Evolutionary conservation across 53 echinoderm and acorn worm species (phyloP).

Genomic region (Stichopus horrens): DNA sequence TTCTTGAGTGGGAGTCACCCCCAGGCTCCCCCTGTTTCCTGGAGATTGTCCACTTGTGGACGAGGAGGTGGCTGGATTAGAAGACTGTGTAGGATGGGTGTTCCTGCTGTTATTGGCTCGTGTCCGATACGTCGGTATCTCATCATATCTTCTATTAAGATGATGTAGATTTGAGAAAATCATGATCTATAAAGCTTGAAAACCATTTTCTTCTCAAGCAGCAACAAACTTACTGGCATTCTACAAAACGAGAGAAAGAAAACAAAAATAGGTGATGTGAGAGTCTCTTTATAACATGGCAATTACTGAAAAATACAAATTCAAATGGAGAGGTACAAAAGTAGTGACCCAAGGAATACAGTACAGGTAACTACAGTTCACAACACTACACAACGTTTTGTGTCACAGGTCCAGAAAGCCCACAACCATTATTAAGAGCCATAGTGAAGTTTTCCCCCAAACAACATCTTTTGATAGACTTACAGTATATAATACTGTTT

Average conservation of each 20-base stretch:
- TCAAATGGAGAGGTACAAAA: no score
- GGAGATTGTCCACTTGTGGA: background rate
- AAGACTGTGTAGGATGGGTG: background rate
- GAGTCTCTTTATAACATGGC: no score
- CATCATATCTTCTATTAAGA: background rate
- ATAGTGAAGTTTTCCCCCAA: no score
- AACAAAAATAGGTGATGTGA: background rate
- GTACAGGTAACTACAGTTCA: no score
- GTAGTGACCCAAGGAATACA: no score
- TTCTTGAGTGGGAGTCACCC: background rate
- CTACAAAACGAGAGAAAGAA: background rate
- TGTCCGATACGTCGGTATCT: background rate
- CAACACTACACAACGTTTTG: no score
- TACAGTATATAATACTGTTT: no score
- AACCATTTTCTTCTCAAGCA: background rate
- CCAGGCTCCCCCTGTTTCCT: conserved; percentile 16
- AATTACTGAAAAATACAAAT: no score
- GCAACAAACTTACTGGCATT: background rate
- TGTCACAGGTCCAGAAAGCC: no score
- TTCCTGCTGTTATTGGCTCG: background rate
- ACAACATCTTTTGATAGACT: no score
- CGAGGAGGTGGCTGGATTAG: background rate
- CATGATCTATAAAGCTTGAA: background rate
- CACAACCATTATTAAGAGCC: no score
- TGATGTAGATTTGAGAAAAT: background rate